Evolutionary conservation across 2,888 invertebrate genomes (phyloP), one percentile per base, ranked within the genome.

Genomic region (Aspidapion aeneum): DNA sequence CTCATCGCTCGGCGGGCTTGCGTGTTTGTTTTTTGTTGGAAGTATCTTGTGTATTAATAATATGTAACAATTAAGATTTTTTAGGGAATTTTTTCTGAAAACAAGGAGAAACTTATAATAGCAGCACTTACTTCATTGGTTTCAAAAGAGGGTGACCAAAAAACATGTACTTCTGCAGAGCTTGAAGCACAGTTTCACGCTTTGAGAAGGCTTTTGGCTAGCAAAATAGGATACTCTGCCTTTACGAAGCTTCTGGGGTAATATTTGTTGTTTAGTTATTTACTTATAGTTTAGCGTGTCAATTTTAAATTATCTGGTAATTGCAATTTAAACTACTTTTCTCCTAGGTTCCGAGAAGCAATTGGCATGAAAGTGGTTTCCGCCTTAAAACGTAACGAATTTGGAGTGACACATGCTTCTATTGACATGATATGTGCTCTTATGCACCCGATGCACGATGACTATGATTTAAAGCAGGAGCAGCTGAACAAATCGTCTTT

Each of bases 391-490:
- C 85, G 91, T 70, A 93, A 94, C 70, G 90, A 94, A 73, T 87
- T 91, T 69, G 96, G 94, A 7, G 91, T 98, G 21, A 93, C 96
- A 16, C 96, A 98, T 82, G 94, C 98, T 1, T 97, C 98, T 2
- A 87, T 99, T 61, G 98, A 99, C 82, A 96, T 98, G 82, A 89
- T 98, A 65, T 97, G 96, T 79, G 96, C 98, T 17, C 85, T 99
- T 21, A 95, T 99, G 94, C 98, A 97, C 83, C 99, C 99, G 1
- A 98, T 99, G 93, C 91, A 93, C 75, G 91, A 94, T 69, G 95
- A 98, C 78, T 97, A 96, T 72, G 98, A 99, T 81, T 83, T 99
- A 57, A 85, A 96, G 66, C 97, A 98, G 80, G 99, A 99, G 77
- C 99, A 99, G 80, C 83, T 98, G 66, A 99, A 99, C 82, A 99